A percentile compares a stretch with the other conserved stretches of the same genome.
phyloP scores from a whole-genome alignment of 2,888 invertebrate species.

The Drosophila buzzatii region DNA sequence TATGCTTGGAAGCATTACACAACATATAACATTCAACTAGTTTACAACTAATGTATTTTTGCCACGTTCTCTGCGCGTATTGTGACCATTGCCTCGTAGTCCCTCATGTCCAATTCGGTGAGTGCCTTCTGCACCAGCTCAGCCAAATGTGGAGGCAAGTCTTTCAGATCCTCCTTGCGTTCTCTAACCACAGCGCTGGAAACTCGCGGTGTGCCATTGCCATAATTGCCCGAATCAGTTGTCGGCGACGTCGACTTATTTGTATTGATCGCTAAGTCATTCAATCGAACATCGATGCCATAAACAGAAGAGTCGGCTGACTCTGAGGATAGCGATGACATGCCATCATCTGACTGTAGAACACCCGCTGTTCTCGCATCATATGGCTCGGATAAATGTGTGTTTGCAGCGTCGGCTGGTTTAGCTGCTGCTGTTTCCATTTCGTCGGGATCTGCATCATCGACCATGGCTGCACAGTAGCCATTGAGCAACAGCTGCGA shows the following conservation, averaged over 20 bases:
- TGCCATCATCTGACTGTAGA: conserved; percentile 78
- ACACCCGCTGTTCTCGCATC: conserved; percentile 69
- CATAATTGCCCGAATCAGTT: conserved; percentile 76
- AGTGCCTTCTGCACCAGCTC: conserved; percentile 87
- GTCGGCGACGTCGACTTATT: conserved; percentile 79
- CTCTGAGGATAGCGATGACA: conserved; percentile 83
- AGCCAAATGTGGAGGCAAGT: conserved; percentile 88
- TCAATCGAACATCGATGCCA: conserved; percentile 72
- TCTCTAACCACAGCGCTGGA: conserved; percentile 82
- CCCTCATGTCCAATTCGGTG: conserved; percentile 84
- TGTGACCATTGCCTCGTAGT: conserved; percentile 81
- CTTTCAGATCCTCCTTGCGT: conserved; percentile 85
- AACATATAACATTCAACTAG: conserved; percentile 40
- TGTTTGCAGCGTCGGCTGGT: conserved; percentile 22
- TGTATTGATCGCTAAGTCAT: conserved; percentile 68
- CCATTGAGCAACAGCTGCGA: conserved; percentile 89
- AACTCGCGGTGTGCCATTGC: conserved; percentile 60
- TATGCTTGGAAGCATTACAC: conserved; percentile 19
- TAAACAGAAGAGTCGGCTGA: conserved; percentile 85
- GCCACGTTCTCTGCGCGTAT: conserved; percentile 60
- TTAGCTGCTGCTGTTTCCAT: conserved; percentile 15
- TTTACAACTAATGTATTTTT: conserved; percentile 32
- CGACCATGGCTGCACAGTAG: conserved; percentile 86
- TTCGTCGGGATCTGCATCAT: conserved; percentile 71
- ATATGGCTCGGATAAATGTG: conserved; percentile 76